phyloP scores from a whole-genome alignment of 2,888 invertebrate species.

The Galeruca laticollis region DNA sequence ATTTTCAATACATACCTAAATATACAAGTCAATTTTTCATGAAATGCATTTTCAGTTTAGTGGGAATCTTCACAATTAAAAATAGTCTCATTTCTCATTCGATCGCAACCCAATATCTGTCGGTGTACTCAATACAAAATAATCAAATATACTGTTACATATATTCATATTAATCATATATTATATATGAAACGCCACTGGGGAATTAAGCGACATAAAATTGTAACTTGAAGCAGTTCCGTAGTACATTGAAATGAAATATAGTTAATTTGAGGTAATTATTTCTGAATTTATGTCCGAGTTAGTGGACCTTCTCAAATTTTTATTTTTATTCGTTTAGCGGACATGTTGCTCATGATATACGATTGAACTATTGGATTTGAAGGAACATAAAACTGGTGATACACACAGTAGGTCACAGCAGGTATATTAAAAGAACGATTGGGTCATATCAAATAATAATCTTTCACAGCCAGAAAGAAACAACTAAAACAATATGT shows the following conservation, averaged over 20 bases:
- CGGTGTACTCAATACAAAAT: no score
- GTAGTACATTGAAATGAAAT: background rate
- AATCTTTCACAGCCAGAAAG: no score
- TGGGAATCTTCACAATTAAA: no score
- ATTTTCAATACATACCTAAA: no score
- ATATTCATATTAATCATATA: no score
- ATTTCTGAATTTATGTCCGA: background rate
- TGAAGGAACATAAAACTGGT: background rate
- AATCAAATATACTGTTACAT: no score
- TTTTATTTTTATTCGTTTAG: background rate
- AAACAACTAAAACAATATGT: no score
- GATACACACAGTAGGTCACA: background rate
- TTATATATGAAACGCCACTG: background rate
- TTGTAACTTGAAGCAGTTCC: background rate
- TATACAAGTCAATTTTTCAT: no score
- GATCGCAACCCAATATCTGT: no score
- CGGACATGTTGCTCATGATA: background rate
- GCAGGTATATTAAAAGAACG: background rate
- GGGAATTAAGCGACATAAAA: background rate
- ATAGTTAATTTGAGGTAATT: background rate
- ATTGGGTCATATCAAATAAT: no score
- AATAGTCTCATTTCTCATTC: no score
- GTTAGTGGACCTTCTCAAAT: background rate
- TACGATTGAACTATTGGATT: background rate
- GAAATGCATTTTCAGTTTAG: no score